phyloP scores from a whole-genome alignment of 2,888 invertebrate genomes.

The Therioaphis trifolii region DNA sequence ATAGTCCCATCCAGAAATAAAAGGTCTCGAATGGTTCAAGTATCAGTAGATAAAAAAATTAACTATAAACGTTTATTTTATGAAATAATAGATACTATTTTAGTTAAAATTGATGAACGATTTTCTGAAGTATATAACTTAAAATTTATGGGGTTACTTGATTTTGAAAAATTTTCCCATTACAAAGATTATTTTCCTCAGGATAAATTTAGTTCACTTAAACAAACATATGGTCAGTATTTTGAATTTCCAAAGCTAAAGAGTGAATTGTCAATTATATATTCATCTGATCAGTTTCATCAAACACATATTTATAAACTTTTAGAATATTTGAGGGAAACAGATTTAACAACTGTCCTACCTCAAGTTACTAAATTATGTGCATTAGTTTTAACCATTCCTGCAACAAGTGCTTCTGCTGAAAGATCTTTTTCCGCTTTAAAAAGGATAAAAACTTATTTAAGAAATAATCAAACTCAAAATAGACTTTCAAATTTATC shows the following conservation, averaged over 20 bases:
- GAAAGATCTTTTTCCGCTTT: constrained; percentile 14
- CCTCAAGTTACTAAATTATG: not conserved
- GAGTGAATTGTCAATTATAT: not conserved
- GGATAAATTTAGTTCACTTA: not conserved
- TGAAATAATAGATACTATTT: no score
- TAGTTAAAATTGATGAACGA: constrained; percentile 25
- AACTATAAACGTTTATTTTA: no score
- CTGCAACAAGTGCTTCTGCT: constrained; percentile 24
- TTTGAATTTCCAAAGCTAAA: not conserved
- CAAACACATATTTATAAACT: not conserved
- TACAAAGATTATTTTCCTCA: no score
- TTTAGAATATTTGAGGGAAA: not conserved
- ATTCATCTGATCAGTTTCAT: not conserved
- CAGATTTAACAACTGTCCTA: not conserved
- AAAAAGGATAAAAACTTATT: constrained; percentile 25
- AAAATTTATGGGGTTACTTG: no score
- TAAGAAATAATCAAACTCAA: constrained; percentile 24
- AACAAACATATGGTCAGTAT: not conserved
- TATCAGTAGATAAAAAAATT: no score
- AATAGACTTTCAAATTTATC: constrained; percentile 13
- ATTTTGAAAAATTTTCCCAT: no score
- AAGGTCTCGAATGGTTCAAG: no score
- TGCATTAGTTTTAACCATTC: constrained; percentile 6
- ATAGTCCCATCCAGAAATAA: no score
- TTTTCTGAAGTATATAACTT: no score